Percentiles rank a stretch among this genome's conserved stretches.
Evolutionary conservation across 2,888 invertebrate species (phyloP).

Genomic region (Athalia cordata): DNA sequence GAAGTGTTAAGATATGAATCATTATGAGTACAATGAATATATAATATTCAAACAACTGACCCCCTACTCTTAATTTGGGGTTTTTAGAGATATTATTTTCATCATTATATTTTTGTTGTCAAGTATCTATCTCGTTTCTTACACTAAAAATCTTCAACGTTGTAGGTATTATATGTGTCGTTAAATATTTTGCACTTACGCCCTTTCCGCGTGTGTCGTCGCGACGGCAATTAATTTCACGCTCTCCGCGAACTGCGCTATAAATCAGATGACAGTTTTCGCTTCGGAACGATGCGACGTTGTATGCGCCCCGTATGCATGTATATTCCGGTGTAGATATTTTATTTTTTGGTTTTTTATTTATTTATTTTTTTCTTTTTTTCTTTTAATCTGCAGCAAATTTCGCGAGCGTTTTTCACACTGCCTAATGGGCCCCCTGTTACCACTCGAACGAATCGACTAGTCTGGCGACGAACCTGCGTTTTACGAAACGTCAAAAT

Average conservation of each 20-base stretch:
- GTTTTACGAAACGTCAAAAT: conserved; percentile 20
- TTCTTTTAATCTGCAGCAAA: not conserved
- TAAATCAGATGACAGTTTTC: conserved; percentile 56
- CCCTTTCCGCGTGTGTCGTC: not conserved
- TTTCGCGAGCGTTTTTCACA: conserved; percentile 21
- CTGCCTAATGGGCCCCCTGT: not conserved
- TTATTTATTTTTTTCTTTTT: too few species aligned
- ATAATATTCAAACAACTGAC: too few species aligned
- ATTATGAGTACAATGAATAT: too few species aligned
- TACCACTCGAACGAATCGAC: not conserved
- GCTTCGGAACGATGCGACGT: too few species aligned
- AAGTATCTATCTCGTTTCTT: too few species aligned
- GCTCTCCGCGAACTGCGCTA: conserved; percentile 54
- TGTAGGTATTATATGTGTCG: too few species aligned
- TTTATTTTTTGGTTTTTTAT: too few species aligned
- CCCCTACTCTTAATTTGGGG: not conserved
- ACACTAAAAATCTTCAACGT: too few species aligned
- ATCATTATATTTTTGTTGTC: not conserved
- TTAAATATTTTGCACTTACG: not conserved
- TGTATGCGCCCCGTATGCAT: conserved; percentile 54
- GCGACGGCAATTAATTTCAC: conserved; percentile 31
- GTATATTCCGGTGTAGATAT: not conserved
- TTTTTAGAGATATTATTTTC: not conserved
- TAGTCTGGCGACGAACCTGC: not conserved
- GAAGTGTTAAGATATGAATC: too few species aligned